Conservation (phyloP, 2,888 invertebrate genomes). For the Phalangium opilio region DNA sequence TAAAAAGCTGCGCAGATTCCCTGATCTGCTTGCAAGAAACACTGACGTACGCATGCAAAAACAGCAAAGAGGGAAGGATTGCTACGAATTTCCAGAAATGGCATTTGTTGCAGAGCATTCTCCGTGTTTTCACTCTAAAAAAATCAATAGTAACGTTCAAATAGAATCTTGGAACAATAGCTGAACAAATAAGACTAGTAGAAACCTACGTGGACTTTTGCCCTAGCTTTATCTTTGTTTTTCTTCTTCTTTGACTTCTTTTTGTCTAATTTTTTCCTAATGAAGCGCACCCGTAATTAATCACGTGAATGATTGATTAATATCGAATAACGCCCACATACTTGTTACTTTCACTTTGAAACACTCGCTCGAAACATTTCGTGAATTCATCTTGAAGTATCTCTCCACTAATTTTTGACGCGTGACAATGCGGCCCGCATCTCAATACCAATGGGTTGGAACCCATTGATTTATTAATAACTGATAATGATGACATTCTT, state of each 20-base stretch:
- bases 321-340: no score
- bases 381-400: conserved; percentile 16
- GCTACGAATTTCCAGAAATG: conserved; percentile 42
- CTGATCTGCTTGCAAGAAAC: conserved; percentile 50
- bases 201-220: not conserved
- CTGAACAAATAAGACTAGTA: no score
- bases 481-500: no score
- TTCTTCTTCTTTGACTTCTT: conserved; percentile 17
- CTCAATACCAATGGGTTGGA: conserved; percentile 5
- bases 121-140: conserved; percentile 14
- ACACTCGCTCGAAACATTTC: conserved; percentile 14
- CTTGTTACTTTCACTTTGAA: no score
- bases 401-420: conserved; percentile 15
- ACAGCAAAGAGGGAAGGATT: conserved; percentile 83
- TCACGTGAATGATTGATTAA: no score
- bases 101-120: conserved; percentile 15
- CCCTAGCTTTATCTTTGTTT: conserved; percentile 10
- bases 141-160: not conserved
- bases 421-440: conserved; percentile 15
- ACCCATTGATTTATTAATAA: no score
- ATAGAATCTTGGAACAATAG: no score
- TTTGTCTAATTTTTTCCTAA: conserved; percentile 14
- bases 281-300: no score
- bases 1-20: conserved; percentile 34
- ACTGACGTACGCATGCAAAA: conserved; percentile 65